Percentiles rank a stretch among this genome's conserved stretches.
These are phyloP conservation scores for Ambastaia sidthimunki DNA, from an alignment of 2,797 vertebrate species.

Conservation along the genomic window DNA sequence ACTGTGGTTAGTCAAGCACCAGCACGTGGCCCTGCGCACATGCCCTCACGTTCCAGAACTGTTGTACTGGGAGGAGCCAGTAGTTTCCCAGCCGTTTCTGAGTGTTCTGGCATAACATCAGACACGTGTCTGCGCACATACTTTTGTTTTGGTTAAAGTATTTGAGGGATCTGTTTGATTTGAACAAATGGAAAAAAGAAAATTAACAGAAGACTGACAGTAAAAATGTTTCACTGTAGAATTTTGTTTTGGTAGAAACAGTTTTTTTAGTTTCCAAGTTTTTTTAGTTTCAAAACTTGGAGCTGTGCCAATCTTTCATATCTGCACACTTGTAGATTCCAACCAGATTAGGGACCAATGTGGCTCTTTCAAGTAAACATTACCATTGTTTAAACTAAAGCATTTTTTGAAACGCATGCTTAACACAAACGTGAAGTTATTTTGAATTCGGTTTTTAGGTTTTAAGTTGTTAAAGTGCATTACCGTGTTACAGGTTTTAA, in stretches of 20 bases:
- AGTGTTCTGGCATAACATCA: neutral
- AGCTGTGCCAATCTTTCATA: slow-evolving; percentile 12
- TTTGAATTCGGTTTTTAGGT: neutral
- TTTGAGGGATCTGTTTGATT: too few species aligned
- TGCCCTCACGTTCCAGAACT: slow-evolving; percentile 40
- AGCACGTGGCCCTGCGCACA: slow-evolving; percentile 52
- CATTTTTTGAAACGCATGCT: neutral
- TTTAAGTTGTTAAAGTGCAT: too few species aligned
- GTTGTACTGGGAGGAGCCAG: neutral
- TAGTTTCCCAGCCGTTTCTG: slow-evolving; percentile 32
- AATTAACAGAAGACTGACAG: too few species aligned
- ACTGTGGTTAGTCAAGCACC: slow-evolving; percentile 52
- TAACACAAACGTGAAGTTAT: neutral
- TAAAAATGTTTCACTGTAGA: too few species aligned
- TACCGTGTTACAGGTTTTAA: too few species aligned
- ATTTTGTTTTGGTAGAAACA: too few species aligned
- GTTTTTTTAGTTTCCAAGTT: too few species aligned
- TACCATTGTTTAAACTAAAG: too few species aligned
- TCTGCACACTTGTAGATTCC: neutral
- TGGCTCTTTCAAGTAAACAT: neutral
- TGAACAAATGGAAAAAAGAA: too few species aligned
- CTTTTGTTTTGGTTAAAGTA: too few species aligned
- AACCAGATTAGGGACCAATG: neutral
- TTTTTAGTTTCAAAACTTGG: neutral
- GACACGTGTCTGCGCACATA: neutral